Evolutionary conservation across 1,140 invertebrate genomes (phyloP).

Genomic region (Drosophila nigrodunni): DNA sequence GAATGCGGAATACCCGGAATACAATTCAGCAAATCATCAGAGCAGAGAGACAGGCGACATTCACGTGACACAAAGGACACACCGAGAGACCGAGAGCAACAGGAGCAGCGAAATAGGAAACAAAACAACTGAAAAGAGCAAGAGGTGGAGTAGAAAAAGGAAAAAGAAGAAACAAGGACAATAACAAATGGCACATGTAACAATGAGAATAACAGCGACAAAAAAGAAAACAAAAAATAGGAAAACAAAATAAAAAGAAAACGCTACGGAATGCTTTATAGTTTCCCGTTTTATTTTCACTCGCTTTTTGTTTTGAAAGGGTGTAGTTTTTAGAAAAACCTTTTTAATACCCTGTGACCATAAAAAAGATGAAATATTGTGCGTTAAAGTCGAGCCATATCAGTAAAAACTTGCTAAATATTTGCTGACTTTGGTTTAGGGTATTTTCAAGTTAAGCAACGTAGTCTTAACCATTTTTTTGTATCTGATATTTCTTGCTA

Average conservation of each 20-base stretch:
- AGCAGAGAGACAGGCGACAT: conserved; percentile 39
- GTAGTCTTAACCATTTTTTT: background rate
- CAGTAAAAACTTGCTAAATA: background rate
- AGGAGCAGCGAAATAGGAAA: conserved; percentile 56
- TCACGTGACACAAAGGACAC: conserved; percentile 60
- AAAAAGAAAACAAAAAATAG: background rate
- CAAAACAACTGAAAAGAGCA: conserved; percentile 53
- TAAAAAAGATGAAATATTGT: background rate
- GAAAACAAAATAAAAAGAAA: conserved; percentile 38
- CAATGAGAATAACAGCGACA: conserved; percentile 28
- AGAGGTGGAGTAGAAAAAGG: conserved; percentile 36
- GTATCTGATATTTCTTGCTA: background rate
- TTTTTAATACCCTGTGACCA: conserved; percentile 20
- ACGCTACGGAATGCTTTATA: conserved; percentile 74
- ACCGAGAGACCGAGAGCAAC: conserved; percentile 28
- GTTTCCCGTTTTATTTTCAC: conserved; percentile 64
- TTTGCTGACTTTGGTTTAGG: background rate
- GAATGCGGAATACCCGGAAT: conserved; percentile 23
- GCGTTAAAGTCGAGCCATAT: background rate
- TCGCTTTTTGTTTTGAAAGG: conserved; percentile 42
- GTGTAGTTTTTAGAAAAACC: conserved; percentile 56
- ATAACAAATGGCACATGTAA: conserved; percentile 53
- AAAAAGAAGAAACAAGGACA: conserved; percentile 46
- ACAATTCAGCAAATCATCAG: conserved; percentile 60
- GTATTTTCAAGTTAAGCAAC: background rate